Evolutionary conservation across 2,113 vertebrate species (phyloP).

Genomic region (Mesocricetus auratus): DNA sequence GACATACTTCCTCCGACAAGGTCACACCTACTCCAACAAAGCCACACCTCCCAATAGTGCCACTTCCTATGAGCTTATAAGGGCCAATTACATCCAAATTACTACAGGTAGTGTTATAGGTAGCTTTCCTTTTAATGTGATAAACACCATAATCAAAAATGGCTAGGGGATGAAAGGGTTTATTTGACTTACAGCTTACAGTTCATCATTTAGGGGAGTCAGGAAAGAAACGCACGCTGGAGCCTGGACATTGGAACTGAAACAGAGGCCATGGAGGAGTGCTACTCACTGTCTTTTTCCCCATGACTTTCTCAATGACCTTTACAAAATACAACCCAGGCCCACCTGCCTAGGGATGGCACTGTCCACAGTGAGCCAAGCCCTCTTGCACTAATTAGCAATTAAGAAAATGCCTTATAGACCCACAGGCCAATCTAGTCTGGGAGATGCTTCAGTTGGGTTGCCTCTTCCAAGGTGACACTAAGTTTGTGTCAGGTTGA

Average conservation of each 20-base stretch:
- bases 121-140: neutral
- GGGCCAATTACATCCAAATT: neutral
- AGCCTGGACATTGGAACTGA: neutral
- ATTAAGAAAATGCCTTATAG: neutral
- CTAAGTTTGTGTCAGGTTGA: neutral
- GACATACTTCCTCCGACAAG: neutral
- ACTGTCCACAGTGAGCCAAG: neutral
- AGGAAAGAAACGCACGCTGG: neutral
- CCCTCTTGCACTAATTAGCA: neutral
- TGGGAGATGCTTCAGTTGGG: neutral
- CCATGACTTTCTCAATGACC: neutral
- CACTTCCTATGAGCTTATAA: neutral
- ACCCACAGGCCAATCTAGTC: neutral
- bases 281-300: neutral
- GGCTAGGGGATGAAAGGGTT: neutral
- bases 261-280: neutral
- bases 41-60: neutral
- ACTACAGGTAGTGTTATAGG: neutral
- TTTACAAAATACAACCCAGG: neutral
- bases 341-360: neutral
- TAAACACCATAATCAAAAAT: neutral
- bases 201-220: neutral
- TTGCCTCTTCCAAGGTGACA: neutral
- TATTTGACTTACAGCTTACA: neutral
- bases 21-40: neutral